Evolutionary conservation across 2,888 invertebrate genomes (phyloP).

Genomic region (Cheiracanthium punctorium): DNA sequence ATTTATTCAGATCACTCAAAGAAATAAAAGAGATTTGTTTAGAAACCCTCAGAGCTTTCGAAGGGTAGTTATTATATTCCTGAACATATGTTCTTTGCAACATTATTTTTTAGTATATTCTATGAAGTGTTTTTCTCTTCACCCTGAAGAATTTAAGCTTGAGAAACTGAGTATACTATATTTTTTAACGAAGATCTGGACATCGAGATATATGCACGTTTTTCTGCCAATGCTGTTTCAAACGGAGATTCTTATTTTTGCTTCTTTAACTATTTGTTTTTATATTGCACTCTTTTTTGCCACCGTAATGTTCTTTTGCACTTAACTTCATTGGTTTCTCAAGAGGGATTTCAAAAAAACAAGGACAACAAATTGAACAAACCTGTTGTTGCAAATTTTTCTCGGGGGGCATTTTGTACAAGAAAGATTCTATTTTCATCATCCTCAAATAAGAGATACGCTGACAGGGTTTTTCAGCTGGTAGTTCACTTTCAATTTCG

Average conservation of each 20-base stretch:
- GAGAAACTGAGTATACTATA: background rate
- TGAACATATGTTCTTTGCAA: background rate
- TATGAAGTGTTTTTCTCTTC: background rate
- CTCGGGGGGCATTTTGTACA: conserved; percentile 25
- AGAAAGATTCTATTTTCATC: background rate
- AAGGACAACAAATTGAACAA: conserved; percentile 29
- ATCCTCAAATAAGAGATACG: conserved; percentile 1
- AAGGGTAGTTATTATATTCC: too few species aligned
- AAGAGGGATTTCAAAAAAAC: conserved; percentile 28
- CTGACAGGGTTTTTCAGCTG: too few species aligned
- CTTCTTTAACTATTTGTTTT: background rate
- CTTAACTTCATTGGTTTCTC: conserved; percentile 37
- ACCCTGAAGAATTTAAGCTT: background rate
- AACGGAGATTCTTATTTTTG: background rate
- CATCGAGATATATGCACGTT: background rate
- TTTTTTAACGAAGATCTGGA: background rate
- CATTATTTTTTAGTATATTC: background rate
- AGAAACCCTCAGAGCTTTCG: too few species aligned
- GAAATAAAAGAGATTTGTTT: too few species aligned
- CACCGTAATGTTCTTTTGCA: conserved; percentile 39
- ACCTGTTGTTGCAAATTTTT: conserved; percentile 37
- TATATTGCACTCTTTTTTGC: background rate
- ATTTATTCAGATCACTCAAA: too few species aligned
- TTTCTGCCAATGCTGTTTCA: background rate
- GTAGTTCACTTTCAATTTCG: too few species aligned